Percentiles rank a stretch among this genome's conserved stretches.
Evolutionary conservation across 2,113 vertebrate genomes (phyloP).

Genomic region (Aegithalos caudatus): DNA sequence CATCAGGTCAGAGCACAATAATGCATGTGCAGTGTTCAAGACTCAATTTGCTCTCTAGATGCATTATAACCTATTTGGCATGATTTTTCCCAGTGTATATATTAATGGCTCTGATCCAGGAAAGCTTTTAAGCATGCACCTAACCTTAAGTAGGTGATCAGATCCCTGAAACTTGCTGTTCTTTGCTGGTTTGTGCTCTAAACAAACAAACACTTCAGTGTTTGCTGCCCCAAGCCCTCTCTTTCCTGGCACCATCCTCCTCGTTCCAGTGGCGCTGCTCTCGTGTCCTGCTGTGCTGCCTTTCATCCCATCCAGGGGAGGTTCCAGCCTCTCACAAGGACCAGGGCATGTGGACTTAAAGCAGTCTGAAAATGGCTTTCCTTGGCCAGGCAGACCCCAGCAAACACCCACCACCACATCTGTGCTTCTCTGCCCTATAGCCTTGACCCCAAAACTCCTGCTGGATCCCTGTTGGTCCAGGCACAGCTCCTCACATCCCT

Average conservation of each 20-base stretch:
- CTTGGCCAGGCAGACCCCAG: background rate
- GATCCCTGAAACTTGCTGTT: background rate
- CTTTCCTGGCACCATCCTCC: background rate
- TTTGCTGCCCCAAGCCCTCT: background rate
- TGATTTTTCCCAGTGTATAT: background rate
- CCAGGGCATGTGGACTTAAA: background rate
- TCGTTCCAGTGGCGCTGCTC: background rate
- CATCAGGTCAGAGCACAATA: background rate
- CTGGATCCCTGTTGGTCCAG: background rate
- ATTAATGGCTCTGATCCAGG: background rate
- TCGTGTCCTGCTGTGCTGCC: background rate
- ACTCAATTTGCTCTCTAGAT: background rate
- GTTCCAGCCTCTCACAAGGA: background rate
- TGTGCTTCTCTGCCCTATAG: rapidly evolving
- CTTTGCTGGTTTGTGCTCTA: background rate
- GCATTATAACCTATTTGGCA: background rate
- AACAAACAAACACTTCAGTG: background rate
- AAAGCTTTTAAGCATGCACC: background rate
- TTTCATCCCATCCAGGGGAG: background rate
- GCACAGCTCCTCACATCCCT: background rate
- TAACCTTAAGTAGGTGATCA: background rate
- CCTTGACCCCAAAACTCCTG: background rate
- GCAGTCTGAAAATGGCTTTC: background rate
- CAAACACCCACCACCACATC: background rate
- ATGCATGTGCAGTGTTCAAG: background rate